phyloP scores from a whole-genome alignment of 37 sponge, comb jelly and placozoan genomes.

The Cladorhizidae sp. region DNA sequence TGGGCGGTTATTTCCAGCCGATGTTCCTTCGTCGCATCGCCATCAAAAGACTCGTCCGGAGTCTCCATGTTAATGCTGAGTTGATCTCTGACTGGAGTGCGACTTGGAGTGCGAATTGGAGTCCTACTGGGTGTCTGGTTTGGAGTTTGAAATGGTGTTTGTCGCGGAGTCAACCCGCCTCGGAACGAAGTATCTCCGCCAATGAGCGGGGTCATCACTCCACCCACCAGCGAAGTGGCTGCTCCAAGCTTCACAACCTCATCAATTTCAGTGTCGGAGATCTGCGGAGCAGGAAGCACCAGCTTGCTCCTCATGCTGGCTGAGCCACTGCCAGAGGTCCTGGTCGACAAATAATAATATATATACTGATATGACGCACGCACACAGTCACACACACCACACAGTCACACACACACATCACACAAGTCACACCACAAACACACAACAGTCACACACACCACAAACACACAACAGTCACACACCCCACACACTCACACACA shows the following conservation, averaged over 20 bases:
- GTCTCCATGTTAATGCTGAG: slow-evolving; percentile 82
- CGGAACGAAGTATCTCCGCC: background rate
- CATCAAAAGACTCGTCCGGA: background rate
- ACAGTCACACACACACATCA: background rate
- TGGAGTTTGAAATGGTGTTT: slow-evolving; percentile 77
- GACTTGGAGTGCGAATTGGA: slow-evolving; percentile 38
- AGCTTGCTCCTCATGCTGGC: slow-evolving; percentile 89
- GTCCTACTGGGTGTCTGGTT: background rate
- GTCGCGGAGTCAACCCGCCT: background rate
- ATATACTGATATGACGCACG: background rate
- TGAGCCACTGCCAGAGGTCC: slow-evolving; percentile 30
- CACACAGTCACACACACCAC: background rate
- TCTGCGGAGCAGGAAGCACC: slow-evolving; percentile 95
- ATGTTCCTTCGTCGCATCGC: slow-evolving; percentile 31
- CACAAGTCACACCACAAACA: background rate
- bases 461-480: too few relatives aligned
- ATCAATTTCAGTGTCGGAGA: slow-evolving; percentile 91
- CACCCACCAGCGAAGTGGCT: slow-evolving; percentile 1
- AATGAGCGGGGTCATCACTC: slow-evolving; percentile 1
- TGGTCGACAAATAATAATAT: background rate
- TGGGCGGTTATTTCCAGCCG: slow-evolving; percentile 51
- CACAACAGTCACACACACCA: too few relatives aligned
- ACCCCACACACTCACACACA: too few relatives aligned
- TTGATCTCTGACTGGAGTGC: slow-evolving; percentile 89
- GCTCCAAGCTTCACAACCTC: slow-evolving; percentile 93